Conservation (phyloP, 2,888 invertebrate species). For the Clusia tigrina region DNA sequence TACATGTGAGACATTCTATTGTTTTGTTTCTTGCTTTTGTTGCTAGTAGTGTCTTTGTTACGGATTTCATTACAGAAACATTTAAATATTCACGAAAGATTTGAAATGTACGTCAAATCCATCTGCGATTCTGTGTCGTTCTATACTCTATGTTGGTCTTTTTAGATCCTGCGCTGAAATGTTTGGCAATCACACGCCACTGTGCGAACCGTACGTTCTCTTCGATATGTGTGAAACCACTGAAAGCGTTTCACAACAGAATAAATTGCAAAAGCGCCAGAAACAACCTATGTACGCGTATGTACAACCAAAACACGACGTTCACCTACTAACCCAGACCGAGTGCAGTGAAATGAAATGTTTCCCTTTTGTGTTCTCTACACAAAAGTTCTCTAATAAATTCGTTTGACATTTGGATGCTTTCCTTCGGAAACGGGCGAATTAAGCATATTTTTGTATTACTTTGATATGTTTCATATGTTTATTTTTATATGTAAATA, state of each 20-base stretch:
- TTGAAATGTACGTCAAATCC: too few relatives aligned
- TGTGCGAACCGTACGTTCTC: slow-evolving; percentile 23
- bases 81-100: too few relatives aligned
- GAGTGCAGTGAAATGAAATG: slow-evolving; percentile 12
- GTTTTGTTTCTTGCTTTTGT: neutral
- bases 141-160: too few relatives aligned
- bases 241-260: slow-evolving; percentile 38
- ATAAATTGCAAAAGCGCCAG: slow-evolving; percentile 37
- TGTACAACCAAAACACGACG: slow-evolving; percentile 30
- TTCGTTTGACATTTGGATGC: too few relatives aligned
- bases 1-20: neutral
- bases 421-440: too few relatives aligned
- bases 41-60: neutral
- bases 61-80: neutral
- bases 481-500: too few relatives aligned
- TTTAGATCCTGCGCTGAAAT: neutral
- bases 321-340: slow-evolving; percentile 45
- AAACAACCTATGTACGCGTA: neutral
- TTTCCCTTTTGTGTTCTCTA: neutral
- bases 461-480: too few relatives aligned
- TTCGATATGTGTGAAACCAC: slow-evolving; percentile 38
- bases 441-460: too few relatives aligned
- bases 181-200: neutral
- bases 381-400: too few relatives aligned
- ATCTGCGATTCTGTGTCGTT: too few relatives aligned